Evolutionary conservation across 2,888 invertebrate species (phyloP), one percentile per base, ranked within the genome.

Genomic region (Drosophila kuntzei): DNA sequence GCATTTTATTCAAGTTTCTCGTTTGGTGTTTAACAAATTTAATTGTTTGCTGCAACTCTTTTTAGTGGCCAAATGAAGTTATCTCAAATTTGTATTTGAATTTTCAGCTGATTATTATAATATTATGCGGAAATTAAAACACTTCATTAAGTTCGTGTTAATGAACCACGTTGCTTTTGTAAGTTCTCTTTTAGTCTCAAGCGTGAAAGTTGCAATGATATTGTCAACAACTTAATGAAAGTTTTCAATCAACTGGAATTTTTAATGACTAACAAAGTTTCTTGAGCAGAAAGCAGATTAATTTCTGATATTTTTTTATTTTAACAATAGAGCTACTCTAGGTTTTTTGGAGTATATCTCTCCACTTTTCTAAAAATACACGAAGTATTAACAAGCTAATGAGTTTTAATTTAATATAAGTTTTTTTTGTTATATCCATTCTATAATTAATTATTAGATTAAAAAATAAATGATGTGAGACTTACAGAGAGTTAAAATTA

Each of bases 111-210:
- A 75, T 85, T 71, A 44, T 50, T 22, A 57, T 60, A 82, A 78
- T 67, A 62, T 73, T 82, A 80, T 85, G 51, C 70, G 36, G 69
- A 68, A 76, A 76, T 71, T 71, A 79, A 86, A 67, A 80, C 83
- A 86, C 83, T 79, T 83, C 86, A 86, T 86, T 83, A 83, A 68
- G 57, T 47, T 55, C 39, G 80, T 80, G 79, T 79, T 86, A 86
- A 83, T 80, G 67, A 58, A 43, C 50, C 44, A 59, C 43, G 41
- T 27, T 49, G 39, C 20, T 18, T 22, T 59, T 59, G 58, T 11
- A 16, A 25, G 8, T 58, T 43, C 46, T 32, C 11, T 7, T 44
- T 16, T 20, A 36, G 20, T 29, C 12, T 14, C 41, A 71, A 74
- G 80, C 71, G 83, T 86, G 83, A 83, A 86, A 80, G 80, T 72